Evolutionary conservation across 2,797 vertebrate species (phyloP).

Genomic region (Centropyge bicolor): DNA sequence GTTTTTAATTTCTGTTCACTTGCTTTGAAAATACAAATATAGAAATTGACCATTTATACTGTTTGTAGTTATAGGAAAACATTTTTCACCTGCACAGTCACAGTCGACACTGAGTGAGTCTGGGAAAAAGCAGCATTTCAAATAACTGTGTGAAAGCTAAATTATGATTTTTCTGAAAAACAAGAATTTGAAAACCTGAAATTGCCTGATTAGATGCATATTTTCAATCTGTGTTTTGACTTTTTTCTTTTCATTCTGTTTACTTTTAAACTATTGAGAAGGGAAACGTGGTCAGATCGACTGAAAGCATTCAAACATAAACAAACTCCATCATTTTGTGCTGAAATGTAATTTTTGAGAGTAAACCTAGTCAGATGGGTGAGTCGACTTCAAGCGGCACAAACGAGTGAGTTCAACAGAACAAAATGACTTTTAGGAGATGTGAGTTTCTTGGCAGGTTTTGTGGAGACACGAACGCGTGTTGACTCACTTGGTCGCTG

Average conservation of each 20-base stretch:
- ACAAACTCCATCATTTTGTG: neutral
- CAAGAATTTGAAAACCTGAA: neutral
- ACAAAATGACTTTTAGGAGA: neutral
- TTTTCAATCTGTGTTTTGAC: neutral
- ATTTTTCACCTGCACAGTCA: no score
- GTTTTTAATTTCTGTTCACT: no score
- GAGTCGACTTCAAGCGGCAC: no score
- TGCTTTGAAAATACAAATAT: no score
- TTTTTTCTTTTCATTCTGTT: neutral
- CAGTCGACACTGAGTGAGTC: no score
- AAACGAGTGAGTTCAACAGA: neutral
- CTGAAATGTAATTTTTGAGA: neutral
- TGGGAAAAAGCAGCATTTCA: no score
- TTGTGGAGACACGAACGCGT: neutral
- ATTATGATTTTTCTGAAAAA: neutral
- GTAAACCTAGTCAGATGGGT: no score
- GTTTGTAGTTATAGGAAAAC: no score
- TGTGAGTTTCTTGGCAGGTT: neutral
- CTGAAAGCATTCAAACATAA: neutral
- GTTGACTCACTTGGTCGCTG: constrained; percentile 90
- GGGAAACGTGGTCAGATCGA: neutral
- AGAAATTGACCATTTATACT: no score
- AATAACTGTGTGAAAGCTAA: neutral
- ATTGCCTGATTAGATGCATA: neutral
- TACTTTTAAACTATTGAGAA: neutral